Evolutionary conservation across 1,140 invertebrate genomes (phyloP).

Genomic region (Samia ricini): DNA sequence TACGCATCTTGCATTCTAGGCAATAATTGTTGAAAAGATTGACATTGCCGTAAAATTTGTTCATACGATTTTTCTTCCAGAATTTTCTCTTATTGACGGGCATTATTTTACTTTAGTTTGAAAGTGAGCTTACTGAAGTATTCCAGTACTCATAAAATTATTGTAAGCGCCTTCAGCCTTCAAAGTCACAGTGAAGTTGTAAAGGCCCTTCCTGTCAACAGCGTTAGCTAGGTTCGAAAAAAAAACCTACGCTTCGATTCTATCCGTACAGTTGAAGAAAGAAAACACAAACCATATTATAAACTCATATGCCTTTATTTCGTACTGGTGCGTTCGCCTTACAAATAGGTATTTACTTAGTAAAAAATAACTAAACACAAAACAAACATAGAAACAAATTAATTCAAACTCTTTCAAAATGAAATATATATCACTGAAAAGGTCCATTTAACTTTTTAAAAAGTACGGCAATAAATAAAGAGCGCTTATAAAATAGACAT

Average conservation of each 20-base stretch:
- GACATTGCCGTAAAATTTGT: no score
- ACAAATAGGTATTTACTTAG: slow-evolving; percentile 60
- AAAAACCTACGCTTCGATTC: no score
- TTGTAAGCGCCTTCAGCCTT: not conserved
- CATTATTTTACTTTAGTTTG: no score
- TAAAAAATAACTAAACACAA: slow-evolving; percentile 70
- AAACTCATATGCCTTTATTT: slow-evolving; percentile 76
- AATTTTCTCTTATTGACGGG: no score
- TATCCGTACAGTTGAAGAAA: not conserved
- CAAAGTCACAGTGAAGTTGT: no score
- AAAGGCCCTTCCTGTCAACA: no score
- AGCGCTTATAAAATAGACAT: not conserved
- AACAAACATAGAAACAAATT: slow-evolving; percentile 9
- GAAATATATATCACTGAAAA: not conserved
- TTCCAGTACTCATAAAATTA: no score
- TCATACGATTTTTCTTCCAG: no score
- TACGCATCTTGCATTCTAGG: no score
- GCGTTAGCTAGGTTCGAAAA: no score
- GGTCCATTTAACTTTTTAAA: not conserved
- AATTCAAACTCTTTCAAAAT: not conserved
- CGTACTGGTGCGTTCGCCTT: slow-evolving; percentile 73
- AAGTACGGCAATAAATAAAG: not conserved
- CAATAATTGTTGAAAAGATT: no score
- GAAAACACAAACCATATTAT: slow-evolving; percentile 29
- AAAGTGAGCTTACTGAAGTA: no score